phyloP scores from a whole-genome alignment of 2,888 invertebrate genomes.

The Cheiracanthium punctorium region DNA sequence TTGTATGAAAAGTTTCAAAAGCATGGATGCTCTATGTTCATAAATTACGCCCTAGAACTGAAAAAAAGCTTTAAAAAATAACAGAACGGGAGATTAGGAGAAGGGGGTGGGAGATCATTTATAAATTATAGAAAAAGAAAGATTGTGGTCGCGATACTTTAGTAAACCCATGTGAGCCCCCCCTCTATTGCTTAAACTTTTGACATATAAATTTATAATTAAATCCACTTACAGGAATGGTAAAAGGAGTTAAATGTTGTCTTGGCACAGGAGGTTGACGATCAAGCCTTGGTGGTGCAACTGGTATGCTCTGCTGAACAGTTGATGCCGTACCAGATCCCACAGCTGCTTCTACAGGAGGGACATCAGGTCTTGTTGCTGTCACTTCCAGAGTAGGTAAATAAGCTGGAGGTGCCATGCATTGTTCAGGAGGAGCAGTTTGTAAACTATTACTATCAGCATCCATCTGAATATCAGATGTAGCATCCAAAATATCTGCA shows the following conservation, averaged over 20 bases:
- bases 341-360: not conserved
- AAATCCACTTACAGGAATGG: slow-evolving; percentile 74
- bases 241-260: slow-evolving; percentile 75
- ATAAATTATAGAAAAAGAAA: too few relatives aligned
- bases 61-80: too few relatives aligned
- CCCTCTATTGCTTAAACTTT: too few relatives aligned
- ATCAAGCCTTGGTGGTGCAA: slow-evolving; percentile 56
- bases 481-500: slow-evolving; percentile 31
- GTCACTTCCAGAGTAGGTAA: slow-evolving; percentile 14
- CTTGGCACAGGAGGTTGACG: slow-evolving; percentile 46
- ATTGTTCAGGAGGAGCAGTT: slow-evolving; percentile 26
- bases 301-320: slow-evolving; percentile 6
- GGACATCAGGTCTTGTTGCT: slow-evolving; percentile 11
- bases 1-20: too few relatives aligned
- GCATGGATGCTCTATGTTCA: too few relatives aligned
- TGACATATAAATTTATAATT: too few relatives aligned
- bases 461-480: slow-evolving; percentile 57
- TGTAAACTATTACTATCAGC: slow-evolving; percentile 58
- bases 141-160: too few relatives aligned
- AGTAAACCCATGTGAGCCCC: too few relatives aligned
- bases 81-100: too few relatives aligned
- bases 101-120: too few relatives aligned
- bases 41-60: too few relatives aligned
- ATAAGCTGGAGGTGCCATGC: slow-evolving; percentile 64
- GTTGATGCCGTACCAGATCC: not conserved